Base-by-base conservation (phyloP, 2,797 vertebrate genomes). In the Fratercula arctica region DNA sequence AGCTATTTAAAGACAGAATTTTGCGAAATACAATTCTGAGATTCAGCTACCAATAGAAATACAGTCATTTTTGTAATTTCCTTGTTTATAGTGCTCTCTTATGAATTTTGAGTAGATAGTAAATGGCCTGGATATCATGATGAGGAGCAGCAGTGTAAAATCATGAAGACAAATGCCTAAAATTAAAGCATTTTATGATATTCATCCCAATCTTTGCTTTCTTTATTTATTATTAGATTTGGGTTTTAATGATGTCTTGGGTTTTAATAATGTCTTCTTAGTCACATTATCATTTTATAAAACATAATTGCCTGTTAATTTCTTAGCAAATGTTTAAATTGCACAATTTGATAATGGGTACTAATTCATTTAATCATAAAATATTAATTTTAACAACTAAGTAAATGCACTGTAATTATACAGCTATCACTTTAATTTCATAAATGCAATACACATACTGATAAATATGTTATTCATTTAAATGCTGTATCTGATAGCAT, bases 351-450 rank as follows among this genome's bases (percentile, higher is more conserved):
- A 74, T 96, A 97, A 94, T 79, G n/a, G 41, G 8, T 53, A 59
- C 23, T 92, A 94, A 95, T 96, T 97, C 6, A 67, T 92, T 95
- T 93, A 75, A 96, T 96, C 54, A 94, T 43, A 93, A 96, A 93
- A 93, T 84, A 48, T 85, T 96, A 89, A 95, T 96, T 94, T 94
- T 87, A 96, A 84, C 46, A 93, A 67, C 15, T 63, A 88, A 88
- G 13, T 93, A 95, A 94, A 92, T 91, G 64, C 8, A 70, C 25
- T 87, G 18, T 92, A 90, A 94, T 95, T 97, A 96, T 53, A 54
- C 11, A 94, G 13, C 13, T 31, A 79, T 95, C 29, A 29, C 17
- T 94, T 90, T 77, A 92, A 90, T 96, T 95, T 84, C 28, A 74
- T 77, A 92, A 95, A 90, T 93, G 70, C 6, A 76, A 46, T 60